Conservation (phyloP, 1,140 invertebrate genomes). For the Apis mellifera region Amel_HAv3.1 CM009946.2:6024001-6024500, state of each 20-base stretch:
- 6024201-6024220: conserved; percentile 78
- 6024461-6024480: conserved; percentile 48
- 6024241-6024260: too few relatives aligned
- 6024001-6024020: not conserved
- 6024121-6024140: conserved; percentile 93
- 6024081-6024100: conserved; percentile 93
- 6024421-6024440: conserved; percentile 46
- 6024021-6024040: not conserved
- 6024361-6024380: conserved; percentile 24
- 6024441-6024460: conserved; percentile 57
- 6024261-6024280: not conserved
- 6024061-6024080: conserved; percentile 90
- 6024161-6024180: conserved; percentile 90
- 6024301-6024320: not conserved
- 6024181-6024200: conserved; percentile 86
- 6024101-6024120: conserved; percentile 94
- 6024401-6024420: conserved; percentile 30
- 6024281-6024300: too few relatives aligned
- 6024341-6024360: conserved; percentile 37
- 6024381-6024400: conserved; percentile 27
- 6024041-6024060: not conserved
- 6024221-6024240: not conserved
- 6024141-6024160: conserved; percentile 92
- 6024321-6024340: not conserved
- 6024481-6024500: conserved; percentile 49